Conservation (phyloP, 2,113 vertebrate species). For the Oryzias javanicus region DNA sequence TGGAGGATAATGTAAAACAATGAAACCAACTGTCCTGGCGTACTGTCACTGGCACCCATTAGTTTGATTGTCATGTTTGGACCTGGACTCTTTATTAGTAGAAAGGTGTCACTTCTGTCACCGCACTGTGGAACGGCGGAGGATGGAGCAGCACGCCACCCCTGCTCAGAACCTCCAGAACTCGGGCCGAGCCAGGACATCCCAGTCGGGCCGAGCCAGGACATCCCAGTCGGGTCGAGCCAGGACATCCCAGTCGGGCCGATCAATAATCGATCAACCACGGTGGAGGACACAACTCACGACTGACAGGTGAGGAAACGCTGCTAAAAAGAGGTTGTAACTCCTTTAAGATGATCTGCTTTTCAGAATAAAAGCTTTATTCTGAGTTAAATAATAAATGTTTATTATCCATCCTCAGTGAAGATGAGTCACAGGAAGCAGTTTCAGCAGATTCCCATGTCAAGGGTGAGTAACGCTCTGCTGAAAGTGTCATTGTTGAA, state of each 20-base stretch:
- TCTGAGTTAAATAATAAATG: not conserved
- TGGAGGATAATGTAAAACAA: too few relatives aligned
- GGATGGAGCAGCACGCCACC: slow-evolving; percentile 26
- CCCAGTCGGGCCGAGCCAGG: too few relatives aligned
- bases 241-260: too few relatives aligned
- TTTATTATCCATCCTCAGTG: not conserved
- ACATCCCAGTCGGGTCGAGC: too few relatives aligned
- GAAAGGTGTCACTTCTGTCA: slow-evolving; percentile 67
- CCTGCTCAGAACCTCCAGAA: slow-evolving; percentile 32
- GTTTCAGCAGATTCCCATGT: slow-evolving; percentile 76
- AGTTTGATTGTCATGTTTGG: not conserved
- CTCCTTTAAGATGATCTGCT: too few relatives aligned
- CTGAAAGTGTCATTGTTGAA: not conserved
- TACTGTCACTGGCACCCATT: too few relatives aligned
- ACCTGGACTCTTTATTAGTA: slow-evolving; percentile 64
- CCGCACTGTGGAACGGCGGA: slow-evolving; percentile 59
- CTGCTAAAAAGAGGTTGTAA: not conserved
- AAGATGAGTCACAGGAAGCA: slow-evolving; percentile 67
- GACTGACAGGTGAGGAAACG: slow-evolving; percentile 13
- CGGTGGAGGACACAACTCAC: not conserved
- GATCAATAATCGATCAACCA: not conserved
- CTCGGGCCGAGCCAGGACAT: not conserved
- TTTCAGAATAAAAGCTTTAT: not conserved
- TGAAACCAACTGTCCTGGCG: too few relatives aligned
- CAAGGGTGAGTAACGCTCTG: slow-evolving; percentile 61